Evolutionary conservation across 2,888 invertebrate genomes (phyloP), one percentile per base, ranked within the genome.

Genomic region (Lepidochrysops patricia): DNA sequence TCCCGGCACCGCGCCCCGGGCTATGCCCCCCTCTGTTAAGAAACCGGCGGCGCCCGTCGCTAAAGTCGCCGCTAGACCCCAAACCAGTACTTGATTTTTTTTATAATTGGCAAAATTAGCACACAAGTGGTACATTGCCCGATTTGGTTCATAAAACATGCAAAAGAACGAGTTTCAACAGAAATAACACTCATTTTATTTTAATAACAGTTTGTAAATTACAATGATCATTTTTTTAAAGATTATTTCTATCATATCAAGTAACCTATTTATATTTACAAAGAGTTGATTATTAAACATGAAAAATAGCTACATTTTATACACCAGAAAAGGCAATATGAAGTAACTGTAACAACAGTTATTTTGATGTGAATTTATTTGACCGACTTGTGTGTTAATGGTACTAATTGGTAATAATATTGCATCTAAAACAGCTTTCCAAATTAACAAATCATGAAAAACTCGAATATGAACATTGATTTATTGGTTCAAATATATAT

Each of bases 21-120:
- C 74, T 76, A 80, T 72, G 83, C 77, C 88, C 78, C 74, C 80
- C 73, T 64, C 74, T 50, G 71, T 75, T 65, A 77, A 75, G 82
- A 90, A 82, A 79, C 87, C 82, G 69, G 79, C 69, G 77, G 90
- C 84, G 74, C 84, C 87, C 63, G 76, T 91, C 73, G 80, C 90
- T 73, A 91, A 91, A 86, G 90, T 92, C 70, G 85, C 91, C 72
- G 90, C 91, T 80, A 91, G 92, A 90, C 90, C 92, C 88, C 91
- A 91, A 91, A 90, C 86, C 89, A 90, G 87, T 89, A 88, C 84
- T 84, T 77, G 77, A 78, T 76, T 79, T 82, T 78, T 75, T 72
- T 74, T 76, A 67, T 70, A 68, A 64, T 72, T 61, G 60, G 25
- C 19, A 43, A 43, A 2, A 29, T 29, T 43, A 43, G 9, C 7